Percentiles rank a stretch among this genome's conserved stretches.
phyloP scores from a whole-genome alignment of 2,113 vertebrate genomes.

The Anguilla rostrata region DNA sequence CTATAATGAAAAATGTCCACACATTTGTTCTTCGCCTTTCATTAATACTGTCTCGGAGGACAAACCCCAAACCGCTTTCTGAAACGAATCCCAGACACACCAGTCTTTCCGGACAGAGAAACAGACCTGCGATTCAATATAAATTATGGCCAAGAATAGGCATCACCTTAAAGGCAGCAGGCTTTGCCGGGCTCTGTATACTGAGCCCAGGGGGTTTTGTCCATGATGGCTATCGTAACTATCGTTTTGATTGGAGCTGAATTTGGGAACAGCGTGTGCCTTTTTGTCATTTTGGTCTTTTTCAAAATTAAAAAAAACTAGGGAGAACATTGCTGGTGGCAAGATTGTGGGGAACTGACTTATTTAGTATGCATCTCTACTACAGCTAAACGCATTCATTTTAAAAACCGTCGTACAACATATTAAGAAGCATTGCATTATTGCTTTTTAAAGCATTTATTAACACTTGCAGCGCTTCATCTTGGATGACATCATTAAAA shows the following conservation, averaged over 20 bases:
- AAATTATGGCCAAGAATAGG: background rate
- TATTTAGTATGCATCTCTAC: too few species aligned
- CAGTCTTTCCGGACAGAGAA: background rate
- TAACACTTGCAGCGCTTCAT: background rate
- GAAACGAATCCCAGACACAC: background rate
- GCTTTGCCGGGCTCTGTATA: background rate
- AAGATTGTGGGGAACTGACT: background rate
- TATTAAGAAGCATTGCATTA: background rate
- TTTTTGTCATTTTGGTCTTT: background rate
- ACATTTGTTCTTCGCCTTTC: background rate
- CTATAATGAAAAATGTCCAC: background rate
- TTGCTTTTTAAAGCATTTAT: background rate
- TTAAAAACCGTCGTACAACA: too few species aligned
- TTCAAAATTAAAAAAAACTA: background rate
- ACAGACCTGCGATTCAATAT: background rate
- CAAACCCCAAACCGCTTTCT: background rate
- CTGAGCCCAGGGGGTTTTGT: background rate
- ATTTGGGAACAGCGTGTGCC: background rate
- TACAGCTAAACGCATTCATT: too few species aligned
- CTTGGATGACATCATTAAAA: too few species aligned
- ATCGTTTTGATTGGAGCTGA: background rate
- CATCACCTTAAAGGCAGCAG: background rate
- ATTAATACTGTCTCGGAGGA: background rate
- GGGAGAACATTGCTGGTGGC: background rate
- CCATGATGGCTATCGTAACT: background rate